A percentile compares a stretch with the other conserved stretches of the same genome.
phyloP scores from a whole-genome alignment of 2,888 invertebrate species.

The Epirrita christyi region DNA sequence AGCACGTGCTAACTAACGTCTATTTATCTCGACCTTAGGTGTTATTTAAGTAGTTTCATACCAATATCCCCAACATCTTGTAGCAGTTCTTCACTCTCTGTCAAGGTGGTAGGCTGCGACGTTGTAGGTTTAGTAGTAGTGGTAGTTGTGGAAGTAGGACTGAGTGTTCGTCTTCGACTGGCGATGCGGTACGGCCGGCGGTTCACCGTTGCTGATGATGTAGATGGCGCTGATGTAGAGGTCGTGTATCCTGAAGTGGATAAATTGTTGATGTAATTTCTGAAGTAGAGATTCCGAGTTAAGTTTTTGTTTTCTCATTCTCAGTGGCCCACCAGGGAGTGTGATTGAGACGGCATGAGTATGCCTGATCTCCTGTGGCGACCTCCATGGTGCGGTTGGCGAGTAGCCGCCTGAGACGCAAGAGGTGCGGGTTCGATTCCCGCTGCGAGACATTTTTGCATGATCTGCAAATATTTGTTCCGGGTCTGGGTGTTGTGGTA shows the following conservation, averaged over 20 bases:
- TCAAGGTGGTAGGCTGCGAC: slow-evolving; percentile 45
- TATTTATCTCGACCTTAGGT: too few relatives aligned
- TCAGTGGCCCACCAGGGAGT: too few relatives aligned
- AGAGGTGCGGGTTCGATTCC: too few relatives aligned
- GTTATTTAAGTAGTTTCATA: slow-evolving; percentile 32
- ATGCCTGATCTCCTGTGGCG: too few relatives aligned
- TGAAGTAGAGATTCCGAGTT: too few relatives aligned
- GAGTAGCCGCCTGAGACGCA: too few relatives aligned
- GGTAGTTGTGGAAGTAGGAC: slow-evolving; percentile 40
- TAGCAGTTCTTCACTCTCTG: slow-evolving; percentile 66
- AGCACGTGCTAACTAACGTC: too few relatives aligned
- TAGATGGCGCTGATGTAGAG: slow-evolving; percentile 39
- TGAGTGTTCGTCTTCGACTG: slow-evolving; percentile 58
- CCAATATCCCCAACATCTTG: slow-evolving; percentile 71
- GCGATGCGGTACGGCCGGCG: slow-evolving; percentile 69
- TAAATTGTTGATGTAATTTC: not conserved
- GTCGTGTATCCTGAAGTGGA: slow-evolving; percentile 11
- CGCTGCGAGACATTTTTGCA: too few relatives aligned
- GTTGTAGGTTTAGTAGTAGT: slow-evolving; percentile 48
- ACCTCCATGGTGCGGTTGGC: too few relatives aligned
- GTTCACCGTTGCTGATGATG: slow-evolving; percentile 44
- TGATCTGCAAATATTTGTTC: too few relatives aligned
- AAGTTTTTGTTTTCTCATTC: not conserved
- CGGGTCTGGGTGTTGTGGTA: too few relatives aligned
- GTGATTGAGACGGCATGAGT: too few relatives aligned